These are phyloP conservation scores for Aspidiotus rigidus DNA, from an alignment of 2,888 invertebrate species.

Conservation along the genomic window DNA sequence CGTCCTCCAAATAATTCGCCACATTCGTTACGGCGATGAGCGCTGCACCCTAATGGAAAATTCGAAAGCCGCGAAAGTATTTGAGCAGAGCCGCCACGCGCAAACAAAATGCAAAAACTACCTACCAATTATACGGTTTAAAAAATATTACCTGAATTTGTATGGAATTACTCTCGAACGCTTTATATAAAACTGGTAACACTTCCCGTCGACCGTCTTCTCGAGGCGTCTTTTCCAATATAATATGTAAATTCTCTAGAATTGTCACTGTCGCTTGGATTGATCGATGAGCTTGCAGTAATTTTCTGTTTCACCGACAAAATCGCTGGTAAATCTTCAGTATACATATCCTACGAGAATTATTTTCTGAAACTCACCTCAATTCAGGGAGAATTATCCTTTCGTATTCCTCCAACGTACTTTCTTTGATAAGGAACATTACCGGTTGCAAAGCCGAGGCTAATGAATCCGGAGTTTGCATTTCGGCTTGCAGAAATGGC, in stretches of 20 bases:
- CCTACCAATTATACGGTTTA: not conserved
- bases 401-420: conserved; percentile 68
- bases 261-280: conserved; percentile 79
- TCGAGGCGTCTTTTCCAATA: conserved; percentile 74
- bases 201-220: conserved; percentile 73
- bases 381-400: conserved; percentile 71
- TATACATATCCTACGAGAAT: not conserved
- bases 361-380: conserved; percentile 51
- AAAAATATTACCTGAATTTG: conserved; percentile 68
- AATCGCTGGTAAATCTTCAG: not conserved
- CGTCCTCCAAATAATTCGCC: conserved; percentile 72
- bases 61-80: not conserved
- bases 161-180: conserved; percentile 77
- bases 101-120: not conserved
- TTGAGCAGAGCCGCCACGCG: no score
- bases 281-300: conserved; percentile 68
- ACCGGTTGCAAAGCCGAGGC: conserved; percentile 77
- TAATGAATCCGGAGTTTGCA: conserved; percentile 74
- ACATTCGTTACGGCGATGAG: conserved; percentile 78
- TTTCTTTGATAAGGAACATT: conserved; percentile 70
- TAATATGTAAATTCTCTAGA: conserved; percentile 78
- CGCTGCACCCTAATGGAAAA: conserved; percentile 64
- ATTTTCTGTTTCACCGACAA: conserved; percentile 48
- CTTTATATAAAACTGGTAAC: conserved; percentile 73
- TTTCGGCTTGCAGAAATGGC: conserved; percentile 77